Conservation (phyloP, 1,140 invertebrate species). For the Drosophila nasuta region DNA sequence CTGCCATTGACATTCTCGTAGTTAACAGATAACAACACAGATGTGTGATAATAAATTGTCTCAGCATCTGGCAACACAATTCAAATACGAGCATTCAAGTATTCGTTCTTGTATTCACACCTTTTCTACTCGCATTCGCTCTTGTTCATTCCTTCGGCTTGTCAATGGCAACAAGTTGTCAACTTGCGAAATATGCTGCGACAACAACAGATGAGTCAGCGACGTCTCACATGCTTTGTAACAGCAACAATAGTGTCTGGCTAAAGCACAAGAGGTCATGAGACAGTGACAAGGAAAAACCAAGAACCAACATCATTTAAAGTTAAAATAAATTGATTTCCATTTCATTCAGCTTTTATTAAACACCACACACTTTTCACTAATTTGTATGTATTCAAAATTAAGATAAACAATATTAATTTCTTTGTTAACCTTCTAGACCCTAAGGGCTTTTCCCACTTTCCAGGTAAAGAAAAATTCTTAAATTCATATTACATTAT, state of each 20-base stretch:
- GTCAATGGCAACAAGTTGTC: conserved; percentile 30
- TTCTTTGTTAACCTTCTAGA: too few relatives aligned
- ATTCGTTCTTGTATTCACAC: background rate
- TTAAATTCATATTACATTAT: too few relatives aligned
- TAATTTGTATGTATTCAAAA: too few relatives aligned
- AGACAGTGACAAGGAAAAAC: background rate
- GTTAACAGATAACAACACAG: conserved; percentile 33
- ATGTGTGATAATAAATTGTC: conserved; percentile 47
- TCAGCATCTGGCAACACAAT: conserved; percentile 30
- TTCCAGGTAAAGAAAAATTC: too few relatives aligned
- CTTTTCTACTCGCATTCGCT: background rate
- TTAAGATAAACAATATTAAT: too few relatives aligned
- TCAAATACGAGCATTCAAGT: background rate
- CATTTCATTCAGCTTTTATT: too few relatives aligned
- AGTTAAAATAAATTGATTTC: background rate
- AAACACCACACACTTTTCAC: too few relatives aligned
- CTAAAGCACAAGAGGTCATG: background rate
- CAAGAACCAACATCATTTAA: background rate
- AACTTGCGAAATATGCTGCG: conserved; percentile 26
- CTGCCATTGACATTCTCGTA: conserved; percentile 64
- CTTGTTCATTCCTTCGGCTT: conserved; percentile 6
- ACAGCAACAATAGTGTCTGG: background rate
- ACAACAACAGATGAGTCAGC: conserved; percentile 23
- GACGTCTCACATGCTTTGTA: background rate
- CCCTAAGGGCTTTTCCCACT: too few relatives aligned